Percentiles rank a stretch among this genome's conserved stretches.
These are phyloP conservation scores for Indicator maculatus DNA, from an alignment of 2,113 vertebrate genomes.

Conservation along the genomic window DNA sequence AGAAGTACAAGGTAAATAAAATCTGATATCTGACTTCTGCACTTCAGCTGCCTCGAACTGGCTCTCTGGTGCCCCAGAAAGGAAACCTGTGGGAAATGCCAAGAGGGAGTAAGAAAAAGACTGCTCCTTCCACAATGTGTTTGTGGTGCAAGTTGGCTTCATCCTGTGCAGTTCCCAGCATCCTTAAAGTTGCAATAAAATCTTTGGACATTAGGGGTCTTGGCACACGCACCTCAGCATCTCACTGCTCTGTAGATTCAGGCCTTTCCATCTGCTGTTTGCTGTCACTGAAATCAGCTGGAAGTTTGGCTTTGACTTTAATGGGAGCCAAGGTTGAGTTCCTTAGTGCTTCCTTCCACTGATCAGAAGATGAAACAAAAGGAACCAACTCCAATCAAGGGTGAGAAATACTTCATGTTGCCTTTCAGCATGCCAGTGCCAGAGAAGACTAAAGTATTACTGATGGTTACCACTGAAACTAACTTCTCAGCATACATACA, in stretches of 20 bases:
- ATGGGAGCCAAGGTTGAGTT: background rate
- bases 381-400: background rate
- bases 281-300: background rate
- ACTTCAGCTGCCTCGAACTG: background rate
- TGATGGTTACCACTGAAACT: background rate
- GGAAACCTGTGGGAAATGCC: background rate
- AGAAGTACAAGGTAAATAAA: background rate
- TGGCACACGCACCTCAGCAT: background rate
- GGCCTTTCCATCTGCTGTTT: background rate
- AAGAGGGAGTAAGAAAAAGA: background rate
- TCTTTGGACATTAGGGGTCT: background rate
- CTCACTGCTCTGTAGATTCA: background rate
- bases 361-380: background rate
- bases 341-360: background rate
- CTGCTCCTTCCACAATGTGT: background rate
- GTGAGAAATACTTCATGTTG: background rate
- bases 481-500: background rate
- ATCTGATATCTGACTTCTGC: background rate
- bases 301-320: background rate
- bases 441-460: background rate
- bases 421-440: background rate
- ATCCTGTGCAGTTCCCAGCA: background rate
- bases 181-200: background rate
- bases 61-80: background rate
- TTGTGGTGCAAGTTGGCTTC: background rate